Percentiles rank a stretch among this genome's conserved stretches.
phyloP scores from a whole-genome alignment of 2,113 vertebrate genomes.

The Corapipo altera region DNA sequence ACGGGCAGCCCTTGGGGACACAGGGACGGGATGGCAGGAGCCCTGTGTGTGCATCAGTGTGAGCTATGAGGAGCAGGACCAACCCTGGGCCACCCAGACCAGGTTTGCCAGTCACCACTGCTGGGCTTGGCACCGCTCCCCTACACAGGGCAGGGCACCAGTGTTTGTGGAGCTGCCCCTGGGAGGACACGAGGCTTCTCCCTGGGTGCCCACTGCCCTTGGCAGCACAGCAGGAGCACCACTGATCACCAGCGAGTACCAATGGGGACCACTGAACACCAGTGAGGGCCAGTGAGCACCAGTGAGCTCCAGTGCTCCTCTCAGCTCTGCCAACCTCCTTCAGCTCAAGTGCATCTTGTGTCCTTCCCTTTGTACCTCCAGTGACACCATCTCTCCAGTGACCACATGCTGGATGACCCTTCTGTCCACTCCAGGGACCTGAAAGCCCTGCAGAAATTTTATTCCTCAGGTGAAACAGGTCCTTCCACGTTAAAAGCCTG shows the following conservation, averaged over 20 bases:
- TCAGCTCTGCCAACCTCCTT: background rate
- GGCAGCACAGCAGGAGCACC: background rate
- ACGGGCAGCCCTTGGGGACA: background rate
- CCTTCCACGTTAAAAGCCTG: accelerated
- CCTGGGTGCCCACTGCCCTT: accelerated
- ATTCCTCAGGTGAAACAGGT: background rate
- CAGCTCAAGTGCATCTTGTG: background rate
- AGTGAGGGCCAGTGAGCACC: background rate
- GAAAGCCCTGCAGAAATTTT: background rate
- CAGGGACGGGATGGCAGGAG: background rate
- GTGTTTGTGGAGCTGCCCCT: accelerated
- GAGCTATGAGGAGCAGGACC: accelerated
- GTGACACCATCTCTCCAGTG: background rate
- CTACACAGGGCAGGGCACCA: background rate
- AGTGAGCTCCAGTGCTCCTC: background rate
- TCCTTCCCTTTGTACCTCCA: background rate
- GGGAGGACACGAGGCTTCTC: background rate
- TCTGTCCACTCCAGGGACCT: background rate
- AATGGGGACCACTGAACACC: no score
- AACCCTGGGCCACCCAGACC: accelerated
- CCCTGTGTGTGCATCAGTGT: accelerated
- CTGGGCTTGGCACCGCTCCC: background rate
- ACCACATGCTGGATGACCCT: no score
- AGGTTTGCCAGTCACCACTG: accelerated
- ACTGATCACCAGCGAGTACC: background rate